phyloP scores from a whole-genome alignment of 1,140 invertebrate species.

The Branchinecta lynchi region DNA sequence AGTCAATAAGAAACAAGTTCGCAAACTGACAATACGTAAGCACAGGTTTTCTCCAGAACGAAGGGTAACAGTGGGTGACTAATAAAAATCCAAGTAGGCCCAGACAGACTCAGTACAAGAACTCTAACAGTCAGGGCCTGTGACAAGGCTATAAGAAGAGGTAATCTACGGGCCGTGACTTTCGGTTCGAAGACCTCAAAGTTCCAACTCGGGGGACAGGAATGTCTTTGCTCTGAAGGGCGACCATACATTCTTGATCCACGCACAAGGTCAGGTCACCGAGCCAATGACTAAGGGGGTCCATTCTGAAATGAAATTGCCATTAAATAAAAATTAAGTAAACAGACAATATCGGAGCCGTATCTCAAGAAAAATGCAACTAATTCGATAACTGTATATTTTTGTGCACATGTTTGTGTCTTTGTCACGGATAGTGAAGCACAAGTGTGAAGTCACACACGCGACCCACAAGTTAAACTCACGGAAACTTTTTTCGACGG shows the following conservation, averaged over 20 bases:
- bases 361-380: no score
- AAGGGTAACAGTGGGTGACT: no score
- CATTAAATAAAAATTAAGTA: not conserved
- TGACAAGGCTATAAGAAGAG: not conserved
- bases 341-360: not conserved
- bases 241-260: not conserved
- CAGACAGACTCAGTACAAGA: no score
- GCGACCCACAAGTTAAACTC: not conserved
- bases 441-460: not conserved
- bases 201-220: not conserved
- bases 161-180: not conserved
- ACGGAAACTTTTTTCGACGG: not conserved
- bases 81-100: no score
- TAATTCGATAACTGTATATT: no score
- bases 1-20: no score
- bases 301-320: not conserved
- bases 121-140: no score
- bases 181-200: not conserved
- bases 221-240: not conserved
- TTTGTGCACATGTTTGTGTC: not conserved
- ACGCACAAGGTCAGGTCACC: not conserved
- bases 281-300: not conserved
- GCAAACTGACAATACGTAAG: no score
- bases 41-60: no score
- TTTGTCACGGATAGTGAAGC: constrained; percentile 5